Percentiles rank a stretch among this genome's conserved stretches.
Evolutionary conservation across 2,113 vertebrate species (phyloP).

Genomic region (Lynx canadensis): DNA sequence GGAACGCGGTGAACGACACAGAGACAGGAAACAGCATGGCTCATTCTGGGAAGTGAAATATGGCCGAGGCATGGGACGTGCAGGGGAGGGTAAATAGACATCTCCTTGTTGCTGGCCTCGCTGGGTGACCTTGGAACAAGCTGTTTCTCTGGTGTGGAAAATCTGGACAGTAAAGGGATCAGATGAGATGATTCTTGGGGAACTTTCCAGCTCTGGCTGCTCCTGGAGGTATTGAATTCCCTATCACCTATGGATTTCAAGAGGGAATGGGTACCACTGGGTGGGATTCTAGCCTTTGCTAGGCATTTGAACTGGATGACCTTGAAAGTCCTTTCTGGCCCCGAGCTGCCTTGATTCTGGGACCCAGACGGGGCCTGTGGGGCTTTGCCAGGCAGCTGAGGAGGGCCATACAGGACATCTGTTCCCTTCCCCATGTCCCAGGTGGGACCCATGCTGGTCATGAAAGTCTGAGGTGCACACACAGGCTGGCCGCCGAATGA

Average conservation of each 20-base stretch:
- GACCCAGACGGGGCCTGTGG: not conserved
- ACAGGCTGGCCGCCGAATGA: not conserved
- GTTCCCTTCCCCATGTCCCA: not conserved
- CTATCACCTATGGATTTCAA: not conserved
- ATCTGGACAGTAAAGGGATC: not conserved
- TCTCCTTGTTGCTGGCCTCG: not conserved
- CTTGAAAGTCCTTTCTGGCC: not conserved
- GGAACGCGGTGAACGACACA: not conserved
- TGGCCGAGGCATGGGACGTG: accelerated
- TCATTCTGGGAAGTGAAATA: not conserved
- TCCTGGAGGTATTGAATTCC: not conserved
- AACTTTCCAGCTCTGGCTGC: not conserved
- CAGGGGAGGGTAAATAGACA: not conserved
- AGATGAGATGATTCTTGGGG: not conserved
- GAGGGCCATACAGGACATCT: not conserved
- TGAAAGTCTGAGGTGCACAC: not conserved
- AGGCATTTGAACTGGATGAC: not conserved
- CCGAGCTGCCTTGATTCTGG: not conserved
- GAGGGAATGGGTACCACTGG: not conserved
- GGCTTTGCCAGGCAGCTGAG: not conserved
- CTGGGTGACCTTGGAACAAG: slow-evolving; percentile 55
- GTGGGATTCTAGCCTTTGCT: not conserved
- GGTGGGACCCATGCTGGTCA: not conserved
- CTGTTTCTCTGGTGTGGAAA: slow-evolving; percentile 2
- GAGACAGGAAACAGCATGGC: not conserved